Conservation (phyloP, 2,797 vertebrate species). For the Pseudomugil tenellus region DNA sequence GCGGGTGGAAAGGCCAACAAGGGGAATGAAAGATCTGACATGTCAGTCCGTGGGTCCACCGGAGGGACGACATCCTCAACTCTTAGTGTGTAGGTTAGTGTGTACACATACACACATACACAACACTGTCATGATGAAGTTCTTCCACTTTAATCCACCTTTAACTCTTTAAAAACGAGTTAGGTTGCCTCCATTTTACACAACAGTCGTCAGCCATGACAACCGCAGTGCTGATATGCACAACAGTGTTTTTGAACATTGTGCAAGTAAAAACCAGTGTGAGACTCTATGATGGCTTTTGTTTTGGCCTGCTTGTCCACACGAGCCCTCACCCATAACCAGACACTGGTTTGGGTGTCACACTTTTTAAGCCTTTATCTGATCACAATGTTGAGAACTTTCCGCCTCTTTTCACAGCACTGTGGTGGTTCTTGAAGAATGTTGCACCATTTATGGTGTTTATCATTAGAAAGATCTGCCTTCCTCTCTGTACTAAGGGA, state of each 20-base stretch:
- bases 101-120: neutral
- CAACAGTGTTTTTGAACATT: too few relatives aligned
- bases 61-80: slow-evolving; percentile 52
- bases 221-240: too few relatives aligned
- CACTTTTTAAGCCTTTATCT: slow-evolving; percentile 2
- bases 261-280: too few relatives aligned
- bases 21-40: slow-evolving; percentile 66
- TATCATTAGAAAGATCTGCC: slow-evolving; percentile 3
- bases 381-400: neutral
- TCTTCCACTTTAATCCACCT: neutral
- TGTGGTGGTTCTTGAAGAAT: neutral
- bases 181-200: neutral
- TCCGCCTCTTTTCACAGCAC: slow-evolving; percentile 10
- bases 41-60: slow-evolving; percentile 73
- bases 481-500: neutral
- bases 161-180: neutral
- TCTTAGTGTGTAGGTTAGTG: slow-evolving; percentile 13
- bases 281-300: too few relatives aligned
- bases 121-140: neutral
- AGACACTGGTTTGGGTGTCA: neutral
- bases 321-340: neutral
- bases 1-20: slow-evolving; percentile 48
- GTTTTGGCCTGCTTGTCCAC: neutral
- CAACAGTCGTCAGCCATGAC: too few relatives aligned
- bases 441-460: neutral